These are phyloP conservation scores for Papilio helenus DNA, from an alignment of 1,140 invertebrate genomes.

Conservation along the genomic window DNA sequence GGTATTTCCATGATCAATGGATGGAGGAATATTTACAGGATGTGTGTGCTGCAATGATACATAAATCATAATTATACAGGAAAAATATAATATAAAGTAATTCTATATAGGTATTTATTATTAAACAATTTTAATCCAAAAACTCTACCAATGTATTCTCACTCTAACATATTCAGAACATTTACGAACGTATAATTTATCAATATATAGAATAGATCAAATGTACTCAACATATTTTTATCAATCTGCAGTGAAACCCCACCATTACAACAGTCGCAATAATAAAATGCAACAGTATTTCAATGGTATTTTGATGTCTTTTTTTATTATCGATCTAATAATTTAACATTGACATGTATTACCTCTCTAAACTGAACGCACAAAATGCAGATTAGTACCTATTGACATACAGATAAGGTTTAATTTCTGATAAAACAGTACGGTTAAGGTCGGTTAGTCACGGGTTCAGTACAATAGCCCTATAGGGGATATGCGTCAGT, in stretches of 20 bases:
- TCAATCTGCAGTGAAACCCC: no score
- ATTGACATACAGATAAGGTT: background rate
- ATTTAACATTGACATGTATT: background rate
- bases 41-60: background rate
- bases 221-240: no score
- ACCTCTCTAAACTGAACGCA: background rate
- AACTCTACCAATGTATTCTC: no score
- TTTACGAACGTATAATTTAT: no score
- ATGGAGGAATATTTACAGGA: background rate
- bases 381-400: background rate
- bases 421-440: background rate
- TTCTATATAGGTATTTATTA: no score
- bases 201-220: no score
- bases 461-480: constrained; percentile 4
- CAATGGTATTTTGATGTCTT: background rate
- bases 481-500: constrained; percentile 21
- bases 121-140: no score
- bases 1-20: background rate
- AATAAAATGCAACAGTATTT: background rate
- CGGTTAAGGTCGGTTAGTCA: constrained; percentile 16
- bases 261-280: no score
- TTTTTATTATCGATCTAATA: background rate
- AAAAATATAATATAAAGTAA: no score
- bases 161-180: no score
- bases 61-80: background rate